Conservation (phyloP, 1,140 invertebrate species). For the Phortica variegata region DNA sequence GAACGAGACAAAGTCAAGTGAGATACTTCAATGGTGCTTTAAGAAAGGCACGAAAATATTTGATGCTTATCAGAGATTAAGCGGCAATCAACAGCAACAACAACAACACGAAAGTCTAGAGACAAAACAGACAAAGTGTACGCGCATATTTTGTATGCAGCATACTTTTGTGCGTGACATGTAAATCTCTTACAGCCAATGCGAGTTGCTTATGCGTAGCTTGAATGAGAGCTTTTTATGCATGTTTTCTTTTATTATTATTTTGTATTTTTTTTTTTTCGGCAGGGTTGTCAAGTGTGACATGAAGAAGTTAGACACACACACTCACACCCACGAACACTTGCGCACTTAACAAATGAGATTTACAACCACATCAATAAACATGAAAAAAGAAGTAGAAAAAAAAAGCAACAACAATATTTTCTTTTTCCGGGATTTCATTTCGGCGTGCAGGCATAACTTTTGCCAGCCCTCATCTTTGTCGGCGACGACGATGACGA, state of each 20-base stretch:
- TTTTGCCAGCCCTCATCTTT: neutral
- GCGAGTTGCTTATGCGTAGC: no score
- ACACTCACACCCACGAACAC: no score
- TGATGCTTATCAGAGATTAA: slow-evolving; percentile 43
- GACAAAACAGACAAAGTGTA: slow-evolving; percentile 6
- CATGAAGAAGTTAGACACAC: no score
- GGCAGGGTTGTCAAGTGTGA: no score
- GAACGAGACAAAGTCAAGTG: no score
- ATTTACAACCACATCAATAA: slow-evolving; percentile 50
- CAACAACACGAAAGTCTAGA: neutral
- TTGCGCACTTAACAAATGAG: slow-evolving; percentile 41
- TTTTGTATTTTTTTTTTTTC: no score
- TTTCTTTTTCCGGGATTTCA: neutral
- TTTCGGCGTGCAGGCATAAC: neutral
- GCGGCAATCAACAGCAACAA: slow-evolving; percentile 26
- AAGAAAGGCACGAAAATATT: no score
- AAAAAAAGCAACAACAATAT: slow-evolving; percentile 1
- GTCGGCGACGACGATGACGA: no score
- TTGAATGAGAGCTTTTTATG: no score
- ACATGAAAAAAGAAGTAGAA: slow-evolving; percentile 27
- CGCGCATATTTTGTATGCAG: neutral
- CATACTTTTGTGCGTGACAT: slow-evolving; percentile 5
- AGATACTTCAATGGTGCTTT: no score
- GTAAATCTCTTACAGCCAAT: neutral
- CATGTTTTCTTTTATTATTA: no score